phyloP scores from a whole-genome alignment of 2,113 vertebrate species.

The Vulpes vulpes region DNA sequence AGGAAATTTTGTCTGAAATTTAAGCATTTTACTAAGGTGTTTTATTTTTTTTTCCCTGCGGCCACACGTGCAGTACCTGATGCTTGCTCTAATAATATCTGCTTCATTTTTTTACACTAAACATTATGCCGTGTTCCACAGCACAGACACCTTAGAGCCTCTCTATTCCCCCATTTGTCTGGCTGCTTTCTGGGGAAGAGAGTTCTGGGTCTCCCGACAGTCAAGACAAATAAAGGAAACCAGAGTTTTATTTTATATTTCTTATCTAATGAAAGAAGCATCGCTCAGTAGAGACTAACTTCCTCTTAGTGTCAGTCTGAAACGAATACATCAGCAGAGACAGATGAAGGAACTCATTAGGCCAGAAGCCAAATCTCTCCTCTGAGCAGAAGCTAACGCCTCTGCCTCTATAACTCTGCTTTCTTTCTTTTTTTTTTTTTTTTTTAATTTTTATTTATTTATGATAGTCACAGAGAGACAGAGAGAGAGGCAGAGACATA shows the following conservation, averaged over 20 bases:
- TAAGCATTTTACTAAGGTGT: not conserved
- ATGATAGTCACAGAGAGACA: too few species aligned
- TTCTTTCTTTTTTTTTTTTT: too few species aligned
- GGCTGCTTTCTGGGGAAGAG: not conserved
- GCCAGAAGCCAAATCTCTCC: not conserved
- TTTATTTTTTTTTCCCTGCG: not conserved
- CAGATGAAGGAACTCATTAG: not conserved
- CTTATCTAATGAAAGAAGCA: not conserved
- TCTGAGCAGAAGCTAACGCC: not conserved
- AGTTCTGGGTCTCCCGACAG: not conserved
- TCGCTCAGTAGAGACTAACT: not conserved
- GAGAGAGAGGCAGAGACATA: too few species aligned
- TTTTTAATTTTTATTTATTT: too few species aligned
- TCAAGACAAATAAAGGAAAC: not conserved
- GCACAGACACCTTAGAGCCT: not conserved
- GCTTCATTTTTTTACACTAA: not conserved
- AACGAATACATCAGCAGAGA: not conserved
- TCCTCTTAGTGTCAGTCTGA: not conserved
- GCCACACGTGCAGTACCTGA: not conserved
- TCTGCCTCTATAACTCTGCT: not conserved
- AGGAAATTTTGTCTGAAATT: conserved; percentile 1
- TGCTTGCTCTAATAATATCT: not conserved
- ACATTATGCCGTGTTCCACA: not conserved
- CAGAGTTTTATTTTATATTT: not conserved
- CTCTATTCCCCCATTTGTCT: not conserved